Percentiles rank a stretch among this genome's conserved stretches.
Conservation (phyloP, 2,113 vertebrate genomes). For the Myocastor coypus region DNA sequence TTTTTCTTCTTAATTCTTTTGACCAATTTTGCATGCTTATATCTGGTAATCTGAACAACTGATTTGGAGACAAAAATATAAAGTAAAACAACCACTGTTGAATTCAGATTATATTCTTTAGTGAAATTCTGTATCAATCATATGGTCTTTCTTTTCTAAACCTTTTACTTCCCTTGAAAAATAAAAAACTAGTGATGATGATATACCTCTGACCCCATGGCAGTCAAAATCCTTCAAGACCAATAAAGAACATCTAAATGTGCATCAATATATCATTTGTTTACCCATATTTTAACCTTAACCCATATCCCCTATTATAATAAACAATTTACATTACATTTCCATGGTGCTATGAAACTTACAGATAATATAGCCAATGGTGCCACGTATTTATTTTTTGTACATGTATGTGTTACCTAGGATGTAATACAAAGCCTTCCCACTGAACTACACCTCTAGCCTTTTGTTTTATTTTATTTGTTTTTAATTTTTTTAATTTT, state of each 20-base stretch:
- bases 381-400: background rate
- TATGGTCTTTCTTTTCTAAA: too few species aligned
- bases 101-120: too few species aligned
- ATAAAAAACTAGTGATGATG: background rate
- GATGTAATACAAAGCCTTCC: background rate
- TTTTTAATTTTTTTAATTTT: too few species aligned
- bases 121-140: too few species aligned
- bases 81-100: too few species aligned
- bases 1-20: too few species aligned
- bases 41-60: too few species aligned
- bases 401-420: background rate
- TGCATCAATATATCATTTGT: background rate
- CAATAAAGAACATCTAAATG: background rate
- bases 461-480: background rate
- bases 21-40: too few species aligned
- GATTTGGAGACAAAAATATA: too few species aligned
- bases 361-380: background rate
- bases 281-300: constrained; percentile 17
- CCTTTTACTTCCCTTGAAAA: too few species aligned
- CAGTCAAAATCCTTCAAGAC: background rate
- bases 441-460: background rate
- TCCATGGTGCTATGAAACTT: background rate
- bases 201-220: background rate
- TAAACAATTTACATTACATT: background rate
- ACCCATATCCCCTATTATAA: background rate